Conservation (phyloP, 2,888 invertebrate species). For the Balanococcus diminutus region DNA sequence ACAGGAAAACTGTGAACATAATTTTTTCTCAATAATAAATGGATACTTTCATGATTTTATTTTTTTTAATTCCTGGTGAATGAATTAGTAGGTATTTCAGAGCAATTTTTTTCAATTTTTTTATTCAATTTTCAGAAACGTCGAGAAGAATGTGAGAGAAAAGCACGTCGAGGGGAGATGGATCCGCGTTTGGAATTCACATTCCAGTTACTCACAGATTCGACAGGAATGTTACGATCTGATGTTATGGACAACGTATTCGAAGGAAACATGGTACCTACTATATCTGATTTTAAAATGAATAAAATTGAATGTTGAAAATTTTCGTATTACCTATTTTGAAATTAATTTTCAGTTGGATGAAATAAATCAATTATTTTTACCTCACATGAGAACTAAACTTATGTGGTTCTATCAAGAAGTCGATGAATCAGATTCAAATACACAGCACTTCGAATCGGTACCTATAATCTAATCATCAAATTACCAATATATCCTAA, state of each 20-base stretch:
- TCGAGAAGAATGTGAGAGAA: constrained; percentile 90
- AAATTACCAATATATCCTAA: too few species aligned
- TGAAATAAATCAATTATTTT: constrained; percentile 84
- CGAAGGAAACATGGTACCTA: constrained; percentile 88
- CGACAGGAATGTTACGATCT: constrained; percentile 78
- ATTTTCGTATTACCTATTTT: too few species aligned
- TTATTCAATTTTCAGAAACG: constrained; percentile 66
- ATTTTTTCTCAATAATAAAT: too few species aligned
- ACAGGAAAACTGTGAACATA: too few species aligned
- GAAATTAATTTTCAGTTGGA: constrained; percentile 68
- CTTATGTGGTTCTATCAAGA: constrained; percentile 90
- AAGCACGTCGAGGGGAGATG: constrained; percentile 88
- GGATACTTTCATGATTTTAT: too few species aligned
- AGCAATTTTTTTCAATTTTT: neutral
- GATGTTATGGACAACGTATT: constrained; percentile 91
- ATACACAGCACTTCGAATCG: constrained; percentile 35
- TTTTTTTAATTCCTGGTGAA: too few species aligned
- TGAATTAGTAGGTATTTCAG: too few species aligned
- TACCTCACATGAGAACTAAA: constrained; percentile 83
- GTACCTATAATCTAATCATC: constrained; percentile 20
- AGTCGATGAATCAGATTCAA: constrained; percentile 71
- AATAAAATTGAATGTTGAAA: neutral
- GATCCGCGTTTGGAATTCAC: constrained; percentile 89
- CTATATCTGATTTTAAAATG: constrained; percentile 57
- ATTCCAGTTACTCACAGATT: constrained; percentile 85